Percentiles rank a stretch among this genome's conserved stretches.
Conservation (phyloP, 2,113 vertebrate species). For the Salvelinus sp. region DNA sequence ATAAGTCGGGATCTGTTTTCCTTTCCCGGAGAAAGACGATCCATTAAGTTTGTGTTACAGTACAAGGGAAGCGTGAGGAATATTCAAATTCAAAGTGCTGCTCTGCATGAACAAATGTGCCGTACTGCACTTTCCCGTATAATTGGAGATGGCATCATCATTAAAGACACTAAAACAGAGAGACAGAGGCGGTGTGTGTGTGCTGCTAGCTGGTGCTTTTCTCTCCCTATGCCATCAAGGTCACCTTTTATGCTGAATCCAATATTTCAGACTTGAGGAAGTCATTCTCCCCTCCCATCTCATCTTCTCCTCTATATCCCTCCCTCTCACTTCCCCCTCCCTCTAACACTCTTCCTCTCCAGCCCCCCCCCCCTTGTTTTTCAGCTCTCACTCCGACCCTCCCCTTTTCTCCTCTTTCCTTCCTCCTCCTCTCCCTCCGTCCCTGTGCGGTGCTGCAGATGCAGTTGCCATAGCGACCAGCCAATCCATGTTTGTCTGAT, state of each 20-base stretch:
- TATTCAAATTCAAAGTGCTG: background rate
- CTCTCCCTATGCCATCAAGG: conserved; percentile 65
- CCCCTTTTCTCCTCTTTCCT: background rate
- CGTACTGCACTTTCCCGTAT: background rate
- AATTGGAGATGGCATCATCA: background rate
- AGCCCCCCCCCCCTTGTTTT: conserved; percentile 35
- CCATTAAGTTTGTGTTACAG: background rate
- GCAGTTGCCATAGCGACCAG: conserved; percentile 72
- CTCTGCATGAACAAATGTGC: conserved; percentile 5
- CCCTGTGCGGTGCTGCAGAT: background rate
- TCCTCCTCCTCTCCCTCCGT: conserved; percentile 11
- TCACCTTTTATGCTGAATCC: conserved; percentile 74
- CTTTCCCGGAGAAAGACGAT: background rate
- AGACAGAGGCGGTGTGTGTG: background rate
- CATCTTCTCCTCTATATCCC: conserved; percentile 36
- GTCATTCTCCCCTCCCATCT: conserved; percentile 40
- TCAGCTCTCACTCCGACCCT: background rate
- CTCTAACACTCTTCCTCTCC: background rate
- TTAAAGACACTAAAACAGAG: background rate
- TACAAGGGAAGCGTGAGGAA: background rate
- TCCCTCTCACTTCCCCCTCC: conserved; percentile 33
- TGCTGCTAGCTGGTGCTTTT: conserved; percentile 43
- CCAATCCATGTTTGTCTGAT: conserved; percentile 70
- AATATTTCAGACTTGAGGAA: conserved; percentile 61
- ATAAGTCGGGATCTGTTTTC: background rate